Base-by-base conservation (phyloP, 2,113 vertebrate genomes). In the Regulus satrapa region DNA sequence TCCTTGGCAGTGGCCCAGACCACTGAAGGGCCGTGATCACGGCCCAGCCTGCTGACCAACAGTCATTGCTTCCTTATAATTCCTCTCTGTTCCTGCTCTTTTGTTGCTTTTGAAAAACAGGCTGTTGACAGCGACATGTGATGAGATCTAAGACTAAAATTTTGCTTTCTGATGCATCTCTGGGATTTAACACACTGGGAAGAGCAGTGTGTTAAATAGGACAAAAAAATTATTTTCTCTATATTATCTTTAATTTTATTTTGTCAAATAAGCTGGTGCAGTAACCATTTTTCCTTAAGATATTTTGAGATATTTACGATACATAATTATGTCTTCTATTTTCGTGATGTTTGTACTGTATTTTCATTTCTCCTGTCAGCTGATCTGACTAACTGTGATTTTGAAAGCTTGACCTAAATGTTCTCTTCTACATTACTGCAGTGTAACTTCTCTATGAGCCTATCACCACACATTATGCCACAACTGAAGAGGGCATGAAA, bases 361-460 rank as follows among this genome's bases (percentile, higher is more conserved):
- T 94, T 79, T 75, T 93, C 15, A 26, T 88, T 92, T 80, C 54
- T 94, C 24, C 62, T 66, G 20, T 79, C 83, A 82, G 59, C 67
- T 48, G 9, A 55, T 92, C 67, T 67, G 46, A 82, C 13, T 72
- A 79, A 78, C 25, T 51, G 31, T 56, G 62, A 71, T 93, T 93
- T 61, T 88, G 75, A 94, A 94, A 84, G 72, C 85, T 80, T 93
- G 92, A 85, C 95, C 94, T 93, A 68, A 92, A 93, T 88, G 92
- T 89, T 92, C 72, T 92, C 14, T 80, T 86, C 73, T 84, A 9
- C 43, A 26, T 93, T 84, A 64, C 85, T 93, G 72, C 59, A 38
- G 61, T 66, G 26, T 77, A 34, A 74, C 38, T 89, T 77, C 74
- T 94, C 15, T 67, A 31, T 63, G 41, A 93, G 69, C 55, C 71